Conservation (phyloP, 2,888 invertebrate species). For the Athalia rosae region DNA sequence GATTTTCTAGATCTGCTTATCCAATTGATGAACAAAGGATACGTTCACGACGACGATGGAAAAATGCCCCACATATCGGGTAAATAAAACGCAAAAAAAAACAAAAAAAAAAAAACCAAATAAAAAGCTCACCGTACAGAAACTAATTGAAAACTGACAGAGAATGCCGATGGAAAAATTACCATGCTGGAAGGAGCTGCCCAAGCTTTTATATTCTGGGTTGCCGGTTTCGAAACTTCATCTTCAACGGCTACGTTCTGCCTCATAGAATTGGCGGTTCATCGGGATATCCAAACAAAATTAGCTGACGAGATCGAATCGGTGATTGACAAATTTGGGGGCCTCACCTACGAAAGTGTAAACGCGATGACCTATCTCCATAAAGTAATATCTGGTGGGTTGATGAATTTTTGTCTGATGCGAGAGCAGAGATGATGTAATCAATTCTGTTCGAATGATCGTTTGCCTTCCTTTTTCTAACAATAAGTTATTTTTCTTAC, state of each 20-base stretch:
- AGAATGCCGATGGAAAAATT: slow-evolving; percentile 55
- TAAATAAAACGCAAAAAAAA: background rate
- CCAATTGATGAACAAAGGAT: slow-evolving; percentile 64
- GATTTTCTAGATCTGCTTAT: slow-evolving; percentile 71
- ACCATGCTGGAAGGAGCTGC: slow-evolving; percentile 72
- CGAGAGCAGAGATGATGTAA: too few relatives aligned
- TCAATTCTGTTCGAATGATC: background rate
- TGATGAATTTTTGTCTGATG: background rate
- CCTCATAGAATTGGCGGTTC: slow-evolving; percentile 72
- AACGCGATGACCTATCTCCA: slow-evolving; percentile 74
- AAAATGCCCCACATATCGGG: background rate
- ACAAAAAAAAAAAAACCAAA: too few relatives aligned
- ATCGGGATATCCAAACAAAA: slow-evolving; percentile 71
- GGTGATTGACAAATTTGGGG: slow-evolving; percentile 65
- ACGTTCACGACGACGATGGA: slow-evolving; percentile 56
- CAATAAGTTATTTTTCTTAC: slow-evolving; percentile 37
- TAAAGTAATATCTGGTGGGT: slow-evolving; percentile 69
- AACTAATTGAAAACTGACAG: background rate
- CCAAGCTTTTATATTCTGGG: slow-evolving; percentile 73
- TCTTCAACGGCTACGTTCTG: slow-evolving; percentile 74
- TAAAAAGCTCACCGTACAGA: too few relatives aligned
- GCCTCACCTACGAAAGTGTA: slow-evolving; percentile 72
- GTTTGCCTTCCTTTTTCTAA: background rate
- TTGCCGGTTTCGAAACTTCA: slow-evolving; percentile 76
- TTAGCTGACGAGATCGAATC: slow-evolving; percentile 70